Evolutionary conservation across 2,888 invertebrate genomes (phyloP).

Genomic region (Tipula helvola): DNA sequence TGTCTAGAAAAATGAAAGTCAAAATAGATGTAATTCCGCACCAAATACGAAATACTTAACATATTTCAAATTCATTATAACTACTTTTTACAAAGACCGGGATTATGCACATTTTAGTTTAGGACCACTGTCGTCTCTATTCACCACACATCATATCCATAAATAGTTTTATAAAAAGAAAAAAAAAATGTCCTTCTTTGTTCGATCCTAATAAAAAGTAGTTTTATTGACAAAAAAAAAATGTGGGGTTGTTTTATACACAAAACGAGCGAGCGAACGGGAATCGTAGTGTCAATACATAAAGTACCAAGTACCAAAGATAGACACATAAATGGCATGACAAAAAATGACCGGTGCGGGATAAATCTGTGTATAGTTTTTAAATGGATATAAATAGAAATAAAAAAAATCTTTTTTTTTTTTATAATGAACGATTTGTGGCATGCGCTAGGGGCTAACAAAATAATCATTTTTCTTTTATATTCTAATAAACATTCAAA

Average conservation of each 20-base stretch:
- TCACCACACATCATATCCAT: not conserved
- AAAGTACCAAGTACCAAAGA: not conserved
- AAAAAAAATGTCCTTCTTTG: not conserved
- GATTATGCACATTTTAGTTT: not conserved
- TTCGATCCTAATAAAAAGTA: not conserved
- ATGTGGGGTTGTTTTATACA: not conserved
- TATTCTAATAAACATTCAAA: slow-evolving; percentile 4
- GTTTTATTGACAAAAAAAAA: not conserved
- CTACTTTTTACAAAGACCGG: not conserved
- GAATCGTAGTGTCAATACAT: not conserved
- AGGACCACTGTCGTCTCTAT: not conserved
- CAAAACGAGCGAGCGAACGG: not conserved
- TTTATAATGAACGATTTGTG: not conserved
- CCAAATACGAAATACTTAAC: not conserved
- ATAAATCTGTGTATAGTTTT: not conserved
- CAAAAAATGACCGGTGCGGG: slow-evolving; percentile 4
- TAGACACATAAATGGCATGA: not conserved
- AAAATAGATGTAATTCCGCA: not conserved
- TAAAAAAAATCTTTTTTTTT: not conserved
- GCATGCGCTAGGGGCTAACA: slow-evolving; percentile 9
- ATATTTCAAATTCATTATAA: not conserved
- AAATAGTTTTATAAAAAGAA: not conserved
- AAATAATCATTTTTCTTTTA: slow-evolving; percentile 6
- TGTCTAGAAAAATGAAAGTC: not conserved
- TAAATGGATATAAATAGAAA: not conserved